Evolutionary conservation across 2,888 invertebrate genomes (phyloP), one percentile per base, ranked within the genome.

Genomic region (Eupithecia dodoneata): DNA sequence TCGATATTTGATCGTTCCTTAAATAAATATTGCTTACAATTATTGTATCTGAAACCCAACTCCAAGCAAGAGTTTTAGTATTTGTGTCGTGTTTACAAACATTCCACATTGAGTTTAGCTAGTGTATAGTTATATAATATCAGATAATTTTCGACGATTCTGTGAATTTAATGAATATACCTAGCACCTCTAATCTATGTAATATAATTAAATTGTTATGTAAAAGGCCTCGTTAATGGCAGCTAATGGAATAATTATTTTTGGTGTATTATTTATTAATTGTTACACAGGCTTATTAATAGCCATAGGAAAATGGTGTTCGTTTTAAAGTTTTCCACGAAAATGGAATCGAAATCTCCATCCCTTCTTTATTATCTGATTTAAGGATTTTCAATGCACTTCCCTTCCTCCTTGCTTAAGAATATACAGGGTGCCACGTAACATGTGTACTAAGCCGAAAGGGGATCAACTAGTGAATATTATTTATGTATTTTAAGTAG

Each of bases 161-260:
- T 42, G 30, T 18, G 42, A 66, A 66, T 42, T 4, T 42, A 66
- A 66, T 15, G 63, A 45, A 70, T 70, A n/a, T 10, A 42, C 15
- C 66, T 70, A 70, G 47, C 45, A 69, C 47, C 69, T 45, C n/a
- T 45, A 69, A 18, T 10, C 13, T 70, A 70, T 45, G 12, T 18
- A 7, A 67, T 41, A n/a, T 41, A 42, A 70, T 13, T 15, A 49
- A 63, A 18, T 18, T 72, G 47, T 47, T 45, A 45, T 7, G 12
- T 73, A 15, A 63, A 66, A 73, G 65, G 71, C 73, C 73, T 52
- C 77, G 30, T 63, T 47, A 71, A 52, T 67, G 80, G 78, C 75
- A 79, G 78, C 81, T 79, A 82, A 70, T 70, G 13, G n/a, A 30
- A 47, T 47, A n/a, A 18, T 44, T 45, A n/a, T n/a, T n/a, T 70